phyloP scores from a whole-genome alignment of 2,113 vertebrate species.

The Epinephelus cyanopodus region DNA sequence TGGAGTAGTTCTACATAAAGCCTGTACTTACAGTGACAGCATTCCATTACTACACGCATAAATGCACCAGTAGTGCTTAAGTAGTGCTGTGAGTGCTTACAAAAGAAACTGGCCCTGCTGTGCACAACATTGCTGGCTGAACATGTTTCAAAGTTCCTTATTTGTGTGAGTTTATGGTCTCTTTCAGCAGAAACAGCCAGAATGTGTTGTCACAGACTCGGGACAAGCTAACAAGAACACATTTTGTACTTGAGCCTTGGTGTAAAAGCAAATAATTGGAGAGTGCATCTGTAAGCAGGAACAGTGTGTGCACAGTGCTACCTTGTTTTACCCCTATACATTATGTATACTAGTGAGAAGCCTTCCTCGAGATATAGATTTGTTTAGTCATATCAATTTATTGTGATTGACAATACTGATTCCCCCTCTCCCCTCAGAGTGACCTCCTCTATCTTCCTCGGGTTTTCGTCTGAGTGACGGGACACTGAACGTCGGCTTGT shows the following conservation, averaged over 20 bases:
- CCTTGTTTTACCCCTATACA: neutral
- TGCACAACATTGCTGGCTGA: neutral
- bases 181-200: neutral
- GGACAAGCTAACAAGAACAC: neutral
- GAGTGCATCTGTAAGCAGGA: neutral
- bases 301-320: neutral
- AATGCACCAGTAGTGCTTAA: neutral
- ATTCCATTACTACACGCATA: neutral
- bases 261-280: neutral
- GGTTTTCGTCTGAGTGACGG: neutral
- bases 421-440: neutral
- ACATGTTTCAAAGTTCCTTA: neutral
- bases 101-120: neutral
- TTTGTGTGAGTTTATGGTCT: no score
- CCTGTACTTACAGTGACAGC: neutral
- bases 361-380: neutral
- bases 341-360: neutral
- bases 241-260: neutral
- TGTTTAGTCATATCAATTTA: neutral
- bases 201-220: neutral
- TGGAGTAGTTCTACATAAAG: neutral
- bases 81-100: neutral
- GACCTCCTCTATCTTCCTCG: constrained; percentile 7
- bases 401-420: constrained; percentile 9
- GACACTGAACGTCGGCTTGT: constrained; percentile 5